Base-by-base conservation (phyloP, 2,888 invertebrate genomes). In the Serripes groenlandicus region DNA sequence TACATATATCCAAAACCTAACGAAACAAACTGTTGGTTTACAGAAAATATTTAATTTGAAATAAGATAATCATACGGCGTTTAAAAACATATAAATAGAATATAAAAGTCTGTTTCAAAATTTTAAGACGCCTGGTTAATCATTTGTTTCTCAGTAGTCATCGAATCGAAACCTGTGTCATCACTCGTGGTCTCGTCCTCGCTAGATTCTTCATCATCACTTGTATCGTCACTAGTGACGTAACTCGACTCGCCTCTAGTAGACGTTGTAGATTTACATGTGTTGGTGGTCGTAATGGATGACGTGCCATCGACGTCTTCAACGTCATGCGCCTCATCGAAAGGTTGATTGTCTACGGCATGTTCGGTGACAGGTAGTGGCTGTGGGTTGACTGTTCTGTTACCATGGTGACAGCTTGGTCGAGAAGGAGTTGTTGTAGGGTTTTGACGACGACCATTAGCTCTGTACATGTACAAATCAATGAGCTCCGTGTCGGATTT, bases 401-500 rank as follows among this genome's bases (percentile, higher is more conserved):
- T 37, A 42, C 42, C 26, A 28, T 21, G 26, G 62, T 62, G 32
- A 30, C 3, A n/a, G 30, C 4, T 15, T 1, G 4, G 32, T n/a
- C 30, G 32, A 21, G 15, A 15, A 3, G 49, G 21, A 49, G 56
- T n/a, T 56, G 23, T 56, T 1, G 23, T 1, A 11, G 56, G 1
- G 23, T 5, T 11, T 15, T 42, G 9, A 26, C 56, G 56, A 26
- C 56, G 56, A 26, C 23, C 56, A 26, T 11, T 26, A 23, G 18
- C n/a, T n/a, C 66, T 42, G 42, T 66, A 66, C 18, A 66, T 66
- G n/a, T n/a, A n/a, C 4, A 66, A 18, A 15, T 66, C 42, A 28
- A 66, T 4, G 7, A 66, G 66, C 9, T 66, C 66, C n/a, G 37
- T 21, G 28, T 66, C 66, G 11, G 66, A 42, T 42, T 66, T 66